Percentiles rank a stretch among this genome's conserved stretches.
Conservation (phyloP, 2,797 vertebrate species). For the Anas capensis region DNA sequence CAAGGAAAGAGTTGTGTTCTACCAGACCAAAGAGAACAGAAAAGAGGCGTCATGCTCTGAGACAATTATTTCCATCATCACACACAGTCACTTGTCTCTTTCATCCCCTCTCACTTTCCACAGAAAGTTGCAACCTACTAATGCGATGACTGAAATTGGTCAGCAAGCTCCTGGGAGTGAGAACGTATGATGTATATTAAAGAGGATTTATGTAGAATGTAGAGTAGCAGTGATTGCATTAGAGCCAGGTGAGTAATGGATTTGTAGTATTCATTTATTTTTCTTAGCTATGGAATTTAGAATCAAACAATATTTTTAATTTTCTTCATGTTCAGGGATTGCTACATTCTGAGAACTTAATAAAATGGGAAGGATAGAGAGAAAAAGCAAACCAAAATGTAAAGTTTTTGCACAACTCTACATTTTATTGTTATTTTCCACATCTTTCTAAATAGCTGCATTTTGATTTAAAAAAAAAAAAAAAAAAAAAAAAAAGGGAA, state of each 20-base stretch:
- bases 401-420: background rate
- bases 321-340: background rate
- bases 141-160: background rate
- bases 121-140: background rate
- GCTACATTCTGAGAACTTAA: background rate
- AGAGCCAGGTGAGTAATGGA: background rate
- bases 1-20: background rate
- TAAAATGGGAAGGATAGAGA: background rate
- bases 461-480: background rate
- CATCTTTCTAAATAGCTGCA: background rate
- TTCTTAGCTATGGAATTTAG: background rate
- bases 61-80: background rate
- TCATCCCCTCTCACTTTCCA: background rate
- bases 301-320: background rate
- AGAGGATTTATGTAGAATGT: background rate
- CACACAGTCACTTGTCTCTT: background rate
- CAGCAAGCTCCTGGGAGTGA: background rate
- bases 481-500: background rate
- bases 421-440: background rate
- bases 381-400: background rate
- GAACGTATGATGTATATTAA: background rate
- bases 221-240: background rate
- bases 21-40: background rate
- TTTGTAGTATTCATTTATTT: background rate
- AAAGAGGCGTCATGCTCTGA: background rate